Conservation (phyloP, 2,888 invertebrate genomes). For the Pardosa pseudoannulata region DNA sequence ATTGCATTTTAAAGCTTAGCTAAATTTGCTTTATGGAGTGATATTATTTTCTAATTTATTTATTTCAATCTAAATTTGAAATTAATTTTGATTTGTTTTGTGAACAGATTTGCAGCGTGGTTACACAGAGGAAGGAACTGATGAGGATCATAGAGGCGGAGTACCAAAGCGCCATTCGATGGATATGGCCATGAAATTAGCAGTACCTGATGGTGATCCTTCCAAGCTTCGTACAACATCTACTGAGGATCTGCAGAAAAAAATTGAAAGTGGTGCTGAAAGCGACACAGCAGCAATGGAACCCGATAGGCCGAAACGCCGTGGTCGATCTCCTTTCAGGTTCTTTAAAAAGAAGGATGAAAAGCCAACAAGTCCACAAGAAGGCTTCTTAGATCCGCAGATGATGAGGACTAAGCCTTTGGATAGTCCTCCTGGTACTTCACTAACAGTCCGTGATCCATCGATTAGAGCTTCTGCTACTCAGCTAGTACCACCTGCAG, state of each 20-base stretch:
- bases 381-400: slow-evolving; percentile 24
- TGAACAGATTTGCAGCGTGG: slow-evolving; percentile 86
- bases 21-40: no score
- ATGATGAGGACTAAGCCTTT: slow-evolving; percentile 22
- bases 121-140: slow-evolving; percentile 88
- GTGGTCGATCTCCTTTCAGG: slow-evolving; percentile 95
- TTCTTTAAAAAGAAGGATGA: slow-evolving; percentile 90
- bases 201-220: slow-evolving; percentile 64
- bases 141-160: slow-evolving; percentile 80
- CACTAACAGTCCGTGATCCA: slow-evolving; percentile 52
- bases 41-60: no score
- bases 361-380: slow-evolving; percentile 61
- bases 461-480: slow-evolving; percentile 64
- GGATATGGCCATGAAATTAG: slow-evolving; percentile 73
- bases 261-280: slow-evolving; percentile 41
- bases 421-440: slow-evolving; percentile 30
- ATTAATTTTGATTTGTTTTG: no score
- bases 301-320: slow-evolving; percentile 80
- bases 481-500: slow-evolving; percentile 82
- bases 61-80: no score
- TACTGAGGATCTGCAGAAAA: slow-evolving; percentile 73
- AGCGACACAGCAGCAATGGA: slow-evolving; percentile 78
- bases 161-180: slow-evolving; percentile 71
- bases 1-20: no score
- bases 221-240: slow-evolving; percentile 67